phyloP scores from a whole-genome alignment of 2,113 vertebrate genomes.

The Paedocypris sp. region DNA sequence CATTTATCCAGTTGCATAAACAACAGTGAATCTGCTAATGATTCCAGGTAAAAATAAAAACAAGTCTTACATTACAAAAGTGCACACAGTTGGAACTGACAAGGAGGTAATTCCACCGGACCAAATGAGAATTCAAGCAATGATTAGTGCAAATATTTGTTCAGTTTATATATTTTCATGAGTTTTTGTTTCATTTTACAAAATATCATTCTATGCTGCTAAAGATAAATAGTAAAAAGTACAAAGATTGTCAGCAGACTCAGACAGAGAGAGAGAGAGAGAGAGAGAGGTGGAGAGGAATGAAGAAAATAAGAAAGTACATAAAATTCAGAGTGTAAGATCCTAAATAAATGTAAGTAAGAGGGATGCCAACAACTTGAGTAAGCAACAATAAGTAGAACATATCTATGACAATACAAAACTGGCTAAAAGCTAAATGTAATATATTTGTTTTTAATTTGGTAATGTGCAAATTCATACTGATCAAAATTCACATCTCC shows the following conservation, averaged over 20 bases:
- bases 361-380: background rate
- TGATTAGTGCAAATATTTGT: constrained; percentile 52
- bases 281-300: background rate
- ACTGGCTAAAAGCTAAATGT: background rate
- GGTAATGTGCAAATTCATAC: constrained; percentile 34
- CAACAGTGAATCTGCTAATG: constrained; percentile 4
- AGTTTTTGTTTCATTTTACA: no score
- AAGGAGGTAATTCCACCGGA: background rate
- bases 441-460: background rate
- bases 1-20: constrained; percentile 2
- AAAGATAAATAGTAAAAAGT: constrained; percentile 49
- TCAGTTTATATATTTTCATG: constrained; percentile 35
- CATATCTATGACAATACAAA: background rate
- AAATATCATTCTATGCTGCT: constrained; percentile 25
- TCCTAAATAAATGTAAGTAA: background rate
- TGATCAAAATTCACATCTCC: constrained; percentile 1
- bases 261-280: background rate
- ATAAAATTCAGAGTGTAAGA: background rate
- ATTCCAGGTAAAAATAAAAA: background rate
- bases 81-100: background rate
- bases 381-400: background rate
- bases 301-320: background rate
- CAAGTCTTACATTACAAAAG: constrained; percentile 2
- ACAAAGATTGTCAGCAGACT: constrained; percentile 53
- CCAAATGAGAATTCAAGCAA: constrained; percentile 35